phyloP scores from a whole-genome alignment of 2,797 vertebrate genomes.

The Salmo trutta region DNA sequence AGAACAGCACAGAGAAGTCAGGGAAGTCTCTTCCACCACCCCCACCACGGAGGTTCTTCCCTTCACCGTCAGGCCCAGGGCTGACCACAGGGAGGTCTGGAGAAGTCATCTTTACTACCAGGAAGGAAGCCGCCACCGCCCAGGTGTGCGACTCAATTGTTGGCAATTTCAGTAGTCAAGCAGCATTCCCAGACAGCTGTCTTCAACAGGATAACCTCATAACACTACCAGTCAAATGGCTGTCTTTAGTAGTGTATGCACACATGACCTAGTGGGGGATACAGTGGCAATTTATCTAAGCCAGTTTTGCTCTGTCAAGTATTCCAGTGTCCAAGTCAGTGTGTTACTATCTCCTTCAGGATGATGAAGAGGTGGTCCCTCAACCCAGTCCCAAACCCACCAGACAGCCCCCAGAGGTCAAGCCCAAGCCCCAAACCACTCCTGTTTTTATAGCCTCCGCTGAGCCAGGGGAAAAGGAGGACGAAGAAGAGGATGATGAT shows the following conservation, averaged over 20 bases:
- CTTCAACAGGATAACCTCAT: too few relatives aligned
- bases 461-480: neutral
- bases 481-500: slow-evolving; percentile 70
- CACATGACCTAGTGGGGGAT: neutral
- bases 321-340: neutral
- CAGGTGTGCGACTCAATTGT: slow-evolving; percentile 72
- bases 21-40: slow-evolving; percentile 83
- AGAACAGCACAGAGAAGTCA: slow-evolving; percentile 74
- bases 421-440: slow-evolving; percentile 66
- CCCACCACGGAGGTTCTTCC: slow-evolving; percentile 81
- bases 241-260: neutral
- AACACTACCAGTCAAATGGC: neutral
- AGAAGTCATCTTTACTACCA: slow-evolving; percentile 78
- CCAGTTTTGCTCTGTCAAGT: neutral
- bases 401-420: slow-evolving; percentile 75
- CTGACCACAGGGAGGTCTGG: slow-evolving; percentile 80
- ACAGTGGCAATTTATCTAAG: neutral
- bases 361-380: slow-evolving; percentile 60
- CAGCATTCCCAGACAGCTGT: slow-evolving; percentile 38
- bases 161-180: neutral
- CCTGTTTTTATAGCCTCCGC: slow-evolving; percentile 20
- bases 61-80: slow-evolving; percentile 73
- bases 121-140: slow-evolving; percentile 72
- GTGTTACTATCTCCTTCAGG: slow-evolving; percentile 17
- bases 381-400: slow-evolving; percentile 62